phyloP scores from a whole-genome alignment of 2,888 invertebrate species.

The Drosophila ochracea region DNA sequence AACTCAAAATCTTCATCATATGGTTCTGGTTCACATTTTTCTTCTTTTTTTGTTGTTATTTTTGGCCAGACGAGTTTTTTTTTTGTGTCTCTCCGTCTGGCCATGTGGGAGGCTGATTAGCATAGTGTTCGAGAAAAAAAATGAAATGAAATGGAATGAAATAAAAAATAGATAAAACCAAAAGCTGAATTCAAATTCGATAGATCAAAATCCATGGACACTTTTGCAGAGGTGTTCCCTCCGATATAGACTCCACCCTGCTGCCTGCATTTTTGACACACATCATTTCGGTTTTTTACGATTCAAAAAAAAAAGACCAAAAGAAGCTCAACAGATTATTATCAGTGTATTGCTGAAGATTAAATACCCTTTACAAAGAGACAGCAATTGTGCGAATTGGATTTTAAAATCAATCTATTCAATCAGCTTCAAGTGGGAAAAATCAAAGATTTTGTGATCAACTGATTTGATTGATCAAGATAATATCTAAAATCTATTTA shows the following conservation, averaged over 20 bases:
- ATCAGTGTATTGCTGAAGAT: neutral
- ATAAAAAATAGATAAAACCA: slow-evolving; percentile 38
- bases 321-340: neutral
- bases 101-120: slow-evolving; percentile 81
- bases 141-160: neutral
- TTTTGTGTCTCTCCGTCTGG: slow-evolving; percentile 47
- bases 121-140: slow-evolving; percentile 52
- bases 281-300: slow-evolving; percentile 50
- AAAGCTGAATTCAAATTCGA: slow-evolving; percentile 21
- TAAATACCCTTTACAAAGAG: slow-evolving; percentile 8
- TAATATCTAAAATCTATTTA: neutral
- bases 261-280: slow-evolving; percentile 60
- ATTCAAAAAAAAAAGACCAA: slow-evolving; percentile 11
- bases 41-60: slow-evolving; percentile 34
- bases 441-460: neutral
- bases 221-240: slow-evolving; percentile 53
- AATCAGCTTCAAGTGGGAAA: neutral
- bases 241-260: neutral
- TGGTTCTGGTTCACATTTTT: slow-evolving; percentile 36
- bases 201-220: slow-evolving; percentile 47
- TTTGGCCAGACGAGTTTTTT: slow-evolving; percentile 69
- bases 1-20: slow-evolving; percentile 13
- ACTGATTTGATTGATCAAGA: neutral
- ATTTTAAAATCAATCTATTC: neutral
- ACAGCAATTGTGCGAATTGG: neutral